Evolutionary conservation across 1,140 invertebrate species (phyloP), one percentile per base, ranked within the genome.

Genomic region (Pogonomyrmex californicus): DNA sequence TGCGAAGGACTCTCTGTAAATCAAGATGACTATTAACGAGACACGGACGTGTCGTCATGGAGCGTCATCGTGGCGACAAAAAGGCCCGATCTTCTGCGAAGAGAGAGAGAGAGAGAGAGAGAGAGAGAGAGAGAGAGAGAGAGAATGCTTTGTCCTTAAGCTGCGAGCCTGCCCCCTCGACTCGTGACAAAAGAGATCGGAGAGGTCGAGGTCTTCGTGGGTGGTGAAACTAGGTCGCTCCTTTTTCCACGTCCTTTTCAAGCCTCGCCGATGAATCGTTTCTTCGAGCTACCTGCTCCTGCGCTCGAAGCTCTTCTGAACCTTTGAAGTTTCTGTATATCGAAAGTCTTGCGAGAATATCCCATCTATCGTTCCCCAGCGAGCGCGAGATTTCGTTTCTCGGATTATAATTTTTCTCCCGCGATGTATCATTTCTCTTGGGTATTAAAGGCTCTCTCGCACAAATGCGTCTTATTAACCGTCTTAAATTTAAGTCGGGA

Each of bases 151-250:
- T 51, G 63, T 83, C 23, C 58, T 77, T 76, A 51, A 76, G 56
- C 63, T n/a, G 7, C 17, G 44, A 51, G n/a, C 1, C 71, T 51
- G 44, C n/a, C n/a, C 75, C 9, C 23, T 77, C 71, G 38, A 44
- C 44, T 73, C 44, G n/a, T 60, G 47, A 63, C 58, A 76, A 76
- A 63, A 63, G 65, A 82, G 30, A 82, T 33, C 17, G 14, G 47
- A 62, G 14, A 36, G 56, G 47, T 73, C 33, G 82, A 33, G 14
- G 56, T 60, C 56, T 49, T 17, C 14, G 66, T 44, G 33, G 7
- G 4, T 63, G 47, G 58, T 56, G 23, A 65, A 85, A 77, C 47
- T 77, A 63, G 71, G 73, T 85, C 49, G 62, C 10, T 54, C 60
- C 30, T 65, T 65, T 49, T 62, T 47, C 17, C 68, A 44, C 70